Percentiles rank a stretch among this genome's conserved stretches.
These are phyloP conservation scores for Gavia stellata DNA, from an alignment of 2,113 vertebrate species.

Conservation along the genomic window DNA sequence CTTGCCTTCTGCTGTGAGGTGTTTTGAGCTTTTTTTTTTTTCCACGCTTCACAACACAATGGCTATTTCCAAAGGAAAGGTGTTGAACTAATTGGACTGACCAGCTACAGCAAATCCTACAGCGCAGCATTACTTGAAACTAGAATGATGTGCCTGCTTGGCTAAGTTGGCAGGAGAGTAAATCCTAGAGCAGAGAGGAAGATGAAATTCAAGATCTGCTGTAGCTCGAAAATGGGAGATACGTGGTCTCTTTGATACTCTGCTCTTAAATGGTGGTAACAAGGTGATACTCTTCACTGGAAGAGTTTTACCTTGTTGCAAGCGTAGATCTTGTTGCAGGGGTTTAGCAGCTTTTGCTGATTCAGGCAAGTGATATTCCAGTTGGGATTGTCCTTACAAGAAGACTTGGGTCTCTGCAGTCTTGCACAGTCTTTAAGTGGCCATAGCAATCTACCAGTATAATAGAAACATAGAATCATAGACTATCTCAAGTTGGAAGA, in stretches of 20 bases:
- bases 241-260: fast-evolving
- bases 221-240: background rate
- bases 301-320: background rate
- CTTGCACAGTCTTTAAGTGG: background rate
- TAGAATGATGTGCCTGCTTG: background rate
- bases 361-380: background rate
- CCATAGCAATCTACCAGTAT: background rate
- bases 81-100: background rate
- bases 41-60: background rate
- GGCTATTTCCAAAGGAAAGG: background rate
- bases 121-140: background rate
- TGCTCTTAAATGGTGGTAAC: background rate
- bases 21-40: background rate
- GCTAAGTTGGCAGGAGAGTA: background rate
- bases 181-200: background rate
- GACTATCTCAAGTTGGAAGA: too few species aligned
- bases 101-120: background rate
- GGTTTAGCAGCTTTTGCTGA: background rate
- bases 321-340: background rate
- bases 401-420: background rate
- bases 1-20: background rate
- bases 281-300: background rate
- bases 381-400: background rate
- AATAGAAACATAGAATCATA: too few species aligned
- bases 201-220: background rate